Conservation (phyloP, 2,113 vertebrate genomes). For the Potamarius usumacintae region DNA sequence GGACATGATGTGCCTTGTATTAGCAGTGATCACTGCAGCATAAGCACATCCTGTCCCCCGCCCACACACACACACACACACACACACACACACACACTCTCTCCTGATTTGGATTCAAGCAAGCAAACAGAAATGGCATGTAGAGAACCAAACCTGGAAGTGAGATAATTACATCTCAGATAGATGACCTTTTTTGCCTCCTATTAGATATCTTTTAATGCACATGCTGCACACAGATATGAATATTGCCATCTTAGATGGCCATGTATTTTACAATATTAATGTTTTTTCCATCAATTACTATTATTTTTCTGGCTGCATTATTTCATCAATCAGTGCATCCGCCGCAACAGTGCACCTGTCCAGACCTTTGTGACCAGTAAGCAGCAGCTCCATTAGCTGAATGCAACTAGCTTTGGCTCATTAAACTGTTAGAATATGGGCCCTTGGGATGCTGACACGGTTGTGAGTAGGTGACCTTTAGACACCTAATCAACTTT, state of each 20-base stretch:
- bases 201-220: slow-evolving; percentile 49
- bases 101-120: slow-evolving; percentile 64
- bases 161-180: slow-evolving; percentile 66
- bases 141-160: slow-evolving; percentile 65
- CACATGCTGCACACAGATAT: slow-evolving; percentile 29
- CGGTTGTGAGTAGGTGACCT: slow-evolving; percentile 74
- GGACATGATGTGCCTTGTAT: slow-evolving; percentile 66
- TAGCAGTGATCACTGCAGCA: slow-evolving; percentile 64
- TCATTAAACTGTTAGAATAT: slow-evolving; percentile 70
- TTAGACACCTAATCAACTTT: slow-evolving; percentile 81
- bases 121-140: slow-evolving; percentile 64
- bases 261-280: slow-evolving; percentile 39
- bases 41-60: slow-evolving; percentile 49
- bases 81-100: not conserved
- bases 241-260: slow-evolving; percentile 23
- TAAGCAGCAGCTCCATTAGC: slow-evolving; percentile 47
- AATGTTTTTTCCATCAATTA: slow-evolving; percentile 40
- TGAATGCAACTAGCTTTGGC: slow-evolving; percentile 59
- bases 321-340: slow-evolving; percentile 40
- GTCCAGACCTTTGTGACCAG: slow-evolving; percentile 31
- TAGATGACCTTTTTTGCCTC: slow-evolving; percentile 55
- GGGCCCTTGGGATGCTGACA: slow-evolving; percentile 70
- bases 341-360: slow-evolving; percentile 17
- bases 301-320: slow-evolving; percentile 31
- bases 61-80: no score